Evolutionary conservation across 1,140 invertebrate species (phyloP).

Genomic region (Trachymyrmex septentrionalis): DNA sequence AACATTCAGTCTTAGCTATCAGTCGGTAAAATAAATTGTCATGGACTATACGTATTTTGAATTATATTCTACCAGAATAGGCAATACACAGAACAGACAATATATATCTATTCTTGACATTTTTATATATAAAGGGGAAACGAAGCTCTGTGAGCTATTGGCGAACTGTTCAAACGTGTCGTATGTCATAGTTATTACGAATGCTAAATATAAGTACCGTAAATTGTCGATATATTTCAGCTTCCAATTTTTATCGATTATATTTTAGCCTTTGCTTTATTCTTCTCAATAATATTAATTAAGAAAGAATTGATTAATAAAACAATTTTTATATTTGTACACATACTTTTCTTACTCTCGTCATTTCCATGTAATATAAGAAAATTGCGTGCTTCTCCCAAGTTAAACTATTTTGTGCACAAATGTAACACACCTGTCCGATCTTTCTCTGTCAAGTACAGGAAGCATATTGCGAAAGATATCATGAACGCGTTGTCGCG

Average conservation of each 20-base stretch:
- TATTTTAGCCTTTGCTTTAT: not conserved
- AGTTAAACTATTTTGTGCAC: not conserved
- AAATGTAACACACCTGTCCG: slow-evolving; percentile 25
- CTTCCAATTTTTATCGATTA: not conserved
- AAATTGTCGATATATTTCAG: slow-evolving; percentile 1
- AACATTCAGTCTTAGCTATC: slow-evolving; percentile 62
- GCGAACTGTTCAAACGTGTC: slow-evolving; percentile 20
- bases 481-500: slow-evolving; percentile 48
- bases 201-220: slow-evolving; percentile 13
- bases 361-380: not conserved
- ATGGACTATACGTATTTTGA: slow-evolving; percentile 63
- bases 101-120: slow-evolving; percentile 46
- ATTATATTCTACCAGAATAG: slow-evolving; percentile 63
- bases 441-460: slow-evolving; percentile 44
- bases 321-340: not conserved
- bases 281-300: not conserved
- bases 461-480: slow-evolving; percentile 21
- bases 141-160: slow-evolving; percentile 40
- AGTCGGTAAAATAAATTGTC: slow-evolving; percentile 61
- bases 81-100: slow-evolving; percentile 8
- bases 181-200: slow-evolving; percentile 35
- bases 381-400: not conserved
- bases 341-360: not conserved
- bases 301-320: not conserved
- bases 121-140: slow-evolving; percentile 40